Evolutionary conservation across 2,797 vertebrate species (phyloP).

Genomic region (Sebastes nivosus): DNA sequence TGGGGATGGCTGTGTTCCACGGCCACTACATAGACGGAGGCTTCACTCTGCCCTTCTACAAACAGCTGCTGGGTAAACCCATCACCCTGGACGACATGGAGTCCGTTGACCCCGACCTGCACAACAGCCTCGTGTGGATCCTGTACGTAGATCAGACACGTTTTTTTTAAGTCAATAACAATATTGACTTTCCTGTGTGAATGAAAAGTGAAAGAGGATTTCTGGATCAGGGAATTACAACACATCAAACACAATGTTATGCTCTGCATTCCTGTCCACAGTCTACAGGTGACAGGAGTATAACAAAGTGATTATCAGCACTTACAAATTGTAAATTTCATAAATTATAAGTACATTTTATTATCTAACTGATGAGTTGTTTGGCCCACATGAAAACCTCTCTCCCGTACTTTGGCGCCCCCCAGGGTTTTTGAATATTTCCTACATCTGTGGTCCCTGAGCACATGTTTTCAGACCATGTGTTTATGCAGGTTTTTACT

Average conservation of each 20-base stretch:
- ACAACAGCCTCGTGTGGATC: slow-evolving; percentile 99
- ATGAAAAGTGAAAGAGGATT: neutral
- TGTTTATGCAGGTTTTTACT: neutral
- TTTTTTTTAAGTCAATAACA: neutral
- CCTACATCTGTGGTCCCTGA: neutral
- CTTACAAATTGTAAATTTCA: neutral
- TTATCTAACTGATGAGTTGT: neutral
- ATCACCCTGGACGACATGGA: slow-evolving; percentile 99
- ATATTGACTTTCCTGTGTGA: neutral
- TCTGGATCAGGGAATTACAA: neutral
- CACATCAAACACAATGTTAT: neutral
- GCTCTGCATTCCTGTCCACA: neutral
- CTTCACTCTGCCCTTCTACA: slow-evolving; percentile 97
- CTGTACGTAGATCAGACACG: slow-evolving; percentile 83
- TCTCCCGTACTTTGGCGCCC: slow-evolving; percentile 17
- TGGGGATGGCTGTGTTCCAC: slow-evolving; percentile 99
- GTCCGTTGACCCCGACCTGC: slow-evolving; percentile 95
- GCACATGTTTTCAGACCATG: neutral
- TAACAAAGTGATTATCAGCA: neutral
- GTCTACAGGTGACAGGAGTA: neutral
- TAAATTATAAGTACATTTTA: neutral
- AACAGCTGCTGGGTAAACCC: slow-evolving; percentile 96
- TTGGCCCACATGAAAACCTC: neutral
- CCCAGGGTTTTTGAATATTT: slow-evolving; percentile 4
- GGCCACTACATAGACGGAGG: slow-evolving; percentile 98